Percentiles rank a stretch among this genome's conserved stretches.
These are phyloP conservation scores for Dryadula phaetusa DNA, from an alignment of 2,888 invertebrate species.

Conservation along the genomic window DNA sequence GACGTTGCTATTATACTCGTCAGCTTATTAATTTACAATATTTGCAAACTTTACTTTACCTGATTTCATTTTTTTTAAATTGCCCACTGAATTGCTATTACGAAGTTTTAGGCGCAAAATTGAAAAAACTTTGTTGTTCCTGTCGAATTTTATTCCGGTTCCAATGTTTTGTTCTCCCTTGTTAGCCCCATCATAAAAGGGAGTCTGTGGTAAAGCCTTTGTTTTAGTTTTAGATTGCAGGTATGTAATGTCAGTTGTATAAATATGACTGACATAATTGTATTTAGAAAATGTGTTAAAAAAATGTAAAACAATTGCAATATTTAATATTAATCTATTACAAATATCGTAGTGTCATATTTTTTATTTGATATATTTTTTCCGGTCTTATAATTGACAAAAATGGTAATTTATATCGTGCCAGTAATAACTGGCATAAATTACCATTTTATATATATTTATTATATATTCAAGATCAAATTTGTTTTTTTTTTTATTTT, in stretches of 20 bases:
- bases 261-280: background rate
- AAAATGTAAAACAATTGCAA: too few species aligned
- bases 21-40: background rate
- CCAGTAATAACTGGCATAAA: too few species aligned
- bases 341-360: too few species aligned
- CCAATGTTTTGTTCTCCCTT: constrained; percentile 9
- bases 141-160: background rate
- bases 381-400: too few species aligned
- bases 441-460: too few species aligned
- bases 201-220: background rate
- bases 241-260: background rate
- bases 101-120: constrained; percentile 5
- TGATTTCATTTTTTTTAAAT: constrained; percentile 11
- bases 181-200: background rate
- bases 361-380: too few species aligned
- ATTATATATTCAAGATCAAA: too few species aligned
- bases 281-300: too few species aligned
- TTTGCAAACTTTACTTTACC: background rate
- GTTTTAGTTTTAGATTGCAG: background rate
- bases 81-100: constrained; percentile 7
- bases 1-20: background rate
- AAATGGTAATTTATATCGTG: too few species aligned
- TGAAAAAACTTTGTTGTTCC: constrained; percentile 10
- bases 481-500: too few species aligned
- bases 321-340: too few species aligned